phyloP scores from a whole-genome alignment of 2,888 invertebrate genomes.

The Blera fallax region DNA sequence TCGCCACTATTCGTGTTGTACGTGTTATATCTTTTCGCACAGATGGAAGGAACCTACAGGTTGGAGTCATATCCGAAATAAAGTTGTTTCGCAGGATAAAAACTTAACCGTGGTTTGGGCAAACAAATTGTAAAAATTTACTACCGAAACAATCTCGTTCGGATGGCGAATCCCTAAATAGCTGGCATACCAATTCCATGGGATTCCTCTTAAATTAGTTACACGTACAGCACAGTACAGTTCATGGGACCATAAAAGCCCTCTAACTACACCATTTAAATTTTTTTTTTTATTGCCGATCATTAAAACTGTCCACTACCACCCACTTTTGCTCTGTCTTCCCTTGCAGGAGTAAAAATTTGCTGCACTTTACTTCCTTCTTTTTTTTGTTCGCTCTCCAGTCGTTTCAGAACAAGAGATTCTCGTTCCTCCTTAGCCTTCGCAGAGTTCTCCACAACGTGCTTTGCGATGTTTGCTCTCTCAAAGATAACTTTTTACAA shows the following conservation, averaged over 20 bases:
- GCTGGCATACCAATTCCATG: background rate
- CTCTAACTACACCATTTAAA: constrained; percentile 45
- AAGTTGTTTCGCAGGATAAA: no score
- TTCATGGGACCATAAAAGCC: constrained; percentile 26
- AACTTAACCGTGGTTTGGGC: constrained; percentile 6
- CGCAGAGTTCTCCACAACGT: constrained; percentile 21
- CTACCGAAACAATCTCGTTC: background rate
- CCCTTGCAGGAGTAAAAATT: constrained; percentile 7
- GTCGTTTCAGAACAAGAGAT: background rate
- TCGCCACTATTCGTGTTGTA: no score
- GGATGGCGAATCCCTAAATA: background rate
- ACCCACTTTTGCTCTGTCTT: constrained; percentile 23
- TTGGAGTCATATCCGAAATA: no score
- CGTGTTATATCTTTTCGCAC: no score
- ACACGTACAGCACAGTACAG: background rate
- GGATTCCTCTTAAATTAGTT: constrained; percentile 24
- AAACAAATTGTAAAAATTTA: background rate
- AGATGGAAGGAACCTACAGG: no score
- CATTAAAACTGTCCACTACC: constrained; percentile 67
- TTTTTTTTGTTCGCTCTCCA: constrained; percentile 26
- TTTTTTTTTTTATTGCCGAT: constrained; percentile 59
- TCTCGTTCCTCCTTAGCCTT: background rate
- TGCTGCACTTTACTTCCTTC: constrained; percentile 48
- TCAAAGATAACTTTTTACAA: background rate
- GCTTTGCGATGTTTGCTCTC: constrained; percentile 61